Base-by-base conservation (phyloP, 1,140 invertebrate genomes). In the Hypsibius dujardini region DNA sequence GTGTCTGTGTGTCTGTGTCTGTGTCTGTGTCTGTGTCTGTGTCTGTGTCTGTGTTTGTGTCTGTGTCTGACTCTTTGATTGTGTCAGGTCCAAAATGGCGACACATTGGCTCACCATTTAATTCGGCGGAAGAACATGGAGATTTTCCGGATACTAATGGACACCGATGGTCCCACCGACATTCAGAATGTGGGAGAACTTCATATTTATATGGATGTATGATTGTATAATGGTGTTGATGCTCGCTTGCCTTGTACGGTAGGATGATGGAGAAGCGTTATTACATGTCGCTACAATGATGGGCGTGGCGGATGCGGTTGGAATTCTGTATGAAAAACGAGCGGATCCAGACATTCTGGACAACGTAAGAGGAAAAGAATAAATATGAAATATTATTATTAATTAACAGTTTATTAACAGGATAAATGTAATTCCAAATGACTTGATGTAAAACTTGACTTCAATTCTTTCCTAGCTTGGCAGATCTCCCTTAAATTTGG, bases 201-300 rank as follows among this genome's bases (percentile, higher is more conserved):
- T 3, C 42, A 71, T 15, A 71, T 71, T 71, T 71, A 70, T 56
- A 56, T 56, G n/a, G 7, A n/a, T n/a, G 7, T n/a, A n/a, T 7
- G 50, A 56, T 56, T 56, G n/a, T 7, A 7, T 56, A 56, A 56
- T n/a, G 7, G 50, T 56, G 50, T 56, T 56, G n/a, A 7, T 56
- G n/a, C n/a, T 7, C 50, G 50, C 7, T 7, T 56, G n/a, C 50
- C 1, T 72, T 72, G 47, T 74, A 46, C 75, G 77, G 12, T 76
- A 88, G 87, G 86, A 87, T 1, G 87, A 93, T 69, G 94, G 94
- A 0, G 89, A 94, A 79, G 95, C 93, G 0, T 84, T 92, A 1
- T 78, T 98, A 45, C 95, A 98, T 76, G 89, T 98, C 71, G 90
- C 92, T 0, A 90, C 93, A n/a, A 88, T 88, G 3, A 90, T 94